Evolutionary conservation across 2,797 vertebrate species (phyloP).

Genomic region (Eulemur rubriventer): DNA sequence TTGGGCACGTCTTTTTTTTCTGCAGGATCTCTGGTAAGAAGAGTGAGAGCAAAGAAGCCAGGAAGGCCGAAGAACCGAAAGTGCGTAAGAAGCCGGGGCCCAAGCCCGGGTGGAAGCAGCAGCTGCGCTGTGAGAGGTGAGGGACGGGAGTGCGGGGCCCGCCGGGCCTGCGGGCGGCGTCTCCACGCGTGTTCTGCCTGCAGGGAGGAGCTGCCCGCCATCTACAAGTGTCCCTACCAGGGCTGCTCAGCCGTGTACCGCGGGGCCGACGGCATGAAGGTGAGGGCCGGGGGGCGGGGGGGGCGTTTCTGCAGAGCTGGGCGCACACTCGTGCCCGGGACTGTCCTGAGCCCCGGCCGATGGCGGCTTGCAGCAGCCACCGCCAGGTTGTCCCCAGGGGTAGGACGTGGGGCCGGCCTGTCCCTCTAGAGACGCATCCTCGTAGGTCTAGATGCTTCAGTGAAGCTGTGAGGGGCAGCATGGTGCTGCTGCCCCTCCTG

Average conservation of each 20-base stretch:
- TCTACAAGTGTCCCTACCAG: constrained; percentile 98
- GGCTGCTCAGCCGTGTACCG: constrained; percentile 96
- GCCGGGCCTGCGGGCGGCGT: accelerated
- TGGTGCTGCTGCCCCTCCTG: background rate
- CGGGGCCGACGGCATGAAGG: constrained; percentile 96
- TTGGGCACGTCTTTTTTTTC: background rate
- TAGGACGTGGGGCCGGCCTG: background rate
- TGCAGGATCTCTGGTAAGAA: constrained; percentile 86
- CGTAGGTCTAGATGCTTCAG: background rate
- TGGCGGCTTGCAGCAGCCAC: accelerated
- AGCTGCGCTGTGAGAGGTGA: constrained; percentile 94
- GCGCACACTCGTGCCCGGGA: background rate
- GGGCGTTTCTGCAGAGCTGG: too few species aligned
- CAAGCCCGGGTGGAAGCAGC: constrained; percentile 97
- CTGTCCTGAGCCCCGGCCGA: accelerated
- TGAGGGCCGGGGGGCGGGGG: constrained; percentile 76
- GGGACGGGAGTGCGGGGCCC: accelerated
- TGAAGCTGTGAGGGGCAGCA: background rate
- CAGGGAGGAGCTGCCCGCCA: constrained; percentile 97
- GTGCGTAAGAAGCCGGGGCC: constrained; percentile 95
- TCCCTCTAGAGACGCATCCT: too few species aligned
- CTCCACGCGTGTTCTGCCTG: constrained; percentile 32
- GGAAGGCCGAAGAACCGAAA: constrained; percentile 88
- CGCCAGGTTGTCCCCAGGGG: accelerated
- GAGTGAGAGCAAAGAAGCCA: constrained; percentile 82